A percentile compares a stretch with the other conserved stretches of the same genome.
These are phyloP conservation scores for Acromyrmex heyeri DNA, from an alignment of 1,140 invertebrate species.

Conservation along the genomic window DNA sequence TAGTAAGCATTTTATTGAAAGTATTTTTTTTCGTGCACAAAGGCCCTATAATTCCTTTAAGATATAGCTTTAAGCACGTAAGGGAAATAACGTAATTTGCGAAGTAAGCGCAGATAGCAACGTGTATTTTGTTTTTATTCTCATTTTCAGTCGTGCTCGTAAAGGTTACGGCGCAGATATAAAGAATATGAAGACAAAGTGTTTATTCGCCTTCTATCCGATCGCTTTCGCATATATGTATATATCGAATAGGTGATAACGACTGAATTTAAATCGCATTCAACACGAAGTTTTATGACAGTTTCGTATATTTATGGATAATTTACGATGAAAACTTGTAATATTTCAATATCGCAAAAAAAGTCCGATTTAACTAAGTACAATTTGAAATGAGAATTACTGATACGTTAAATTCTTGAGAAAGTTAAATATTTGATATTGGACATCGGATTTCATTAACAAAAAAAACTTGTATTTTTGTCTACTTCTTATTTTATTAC, in stretches of 20 bases:
- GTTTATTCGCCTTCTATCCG: conserved; percentile 25
- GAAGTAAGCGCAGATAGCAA: not conserved
- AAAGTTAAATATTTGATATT: not conserved
- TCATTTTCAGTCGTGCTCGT: not conserved
- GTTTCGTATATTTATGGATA: conserved; percentile 1
- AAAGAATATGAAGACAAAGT: conserved; percentile 29
- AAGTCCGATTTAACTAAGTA: not conserved
- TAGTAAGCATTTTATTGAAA: no score
- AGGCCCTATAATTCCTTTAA: not conserved
- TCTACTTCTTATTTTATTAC: not conserved
- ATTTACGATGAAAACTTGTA: not conserved
- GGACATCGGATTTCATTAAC: not conserved
- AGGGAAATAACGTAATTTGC: not conserved
- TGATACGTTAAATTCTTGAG: not conserved
- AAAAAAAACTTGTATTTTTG: not conserved
- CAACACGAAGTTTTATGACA: not conserved
- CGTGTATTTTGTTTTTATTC: conserved; percentile 18
- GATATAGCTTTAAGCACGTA: not conserved
- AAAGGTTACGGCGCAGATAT: not conserved
- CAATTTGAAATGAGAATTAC: not conserved
- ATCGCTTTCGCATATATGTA: conserved; percentile 7
- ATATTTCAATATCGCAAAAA: not conserved
- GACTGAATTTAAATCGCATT: conserved; percentile 44
- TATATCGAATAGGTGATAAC: conserved; percentile 15
- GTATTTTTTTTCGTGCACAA: no score